A percentile compares a stretch with the other conserved stretches of the same genome.
phyloP scores from a whole-genome alignment of 2,113 vertebrate genomes.

The Amazona vittata region DNA sequence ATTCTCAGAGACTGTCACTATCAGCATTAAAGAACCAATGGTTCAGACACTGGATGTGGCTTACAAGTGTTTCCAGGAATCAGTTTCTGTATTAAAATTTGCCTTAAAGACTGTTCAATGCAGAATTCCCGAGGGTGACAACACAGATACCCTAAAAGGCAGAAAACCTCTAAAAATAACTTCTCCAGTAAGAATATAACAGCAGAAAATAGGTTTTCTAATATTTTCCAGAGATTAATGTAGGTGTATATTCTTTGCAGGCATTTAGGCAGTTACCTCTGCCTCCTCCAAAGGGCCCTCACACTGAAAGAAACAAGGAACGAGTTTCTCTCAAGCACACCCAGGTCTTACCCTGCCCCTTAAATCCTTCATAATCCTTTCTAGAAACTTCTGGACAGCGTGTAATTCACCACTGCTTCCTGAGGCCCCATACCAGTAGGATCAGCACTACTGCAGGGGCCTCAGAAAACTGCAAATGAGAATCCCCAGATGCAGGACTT shows the following conservation, averaged over 20 bases:
- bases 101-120: background rate
- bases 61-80: background rate
- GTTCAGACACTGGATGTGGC: background rate
- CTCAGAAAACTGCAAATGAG: background rate
- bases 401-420: background rate
- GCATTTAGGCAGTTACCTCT: background rate
- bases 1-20: background rate
- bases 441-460: background rate
- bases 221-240: background rate
- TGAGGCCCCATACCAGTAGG: background rate
- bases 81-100: background rate
- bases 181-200: background rate
- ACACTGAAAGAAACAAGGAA: background rate
- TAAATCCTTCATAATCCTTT: background rate
- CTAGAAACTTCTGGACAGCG: background rate
- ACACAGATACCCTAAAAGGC: background rate
- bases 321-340: background rate
- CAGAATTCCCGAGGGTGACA: background rate
- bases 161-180: background rate
- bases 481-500: background rate
- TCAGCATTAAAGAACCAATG: background rate
- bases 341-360: background rate
- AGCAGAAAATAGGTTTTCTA: background rate
- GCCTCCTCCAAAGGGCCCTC: background rate
- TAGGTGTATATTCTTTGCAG: background rate